Evolutionary conservation across 2,113 vertebrate species (phyloP).

Genomic region (Scartelaos histophorus): DNA sequence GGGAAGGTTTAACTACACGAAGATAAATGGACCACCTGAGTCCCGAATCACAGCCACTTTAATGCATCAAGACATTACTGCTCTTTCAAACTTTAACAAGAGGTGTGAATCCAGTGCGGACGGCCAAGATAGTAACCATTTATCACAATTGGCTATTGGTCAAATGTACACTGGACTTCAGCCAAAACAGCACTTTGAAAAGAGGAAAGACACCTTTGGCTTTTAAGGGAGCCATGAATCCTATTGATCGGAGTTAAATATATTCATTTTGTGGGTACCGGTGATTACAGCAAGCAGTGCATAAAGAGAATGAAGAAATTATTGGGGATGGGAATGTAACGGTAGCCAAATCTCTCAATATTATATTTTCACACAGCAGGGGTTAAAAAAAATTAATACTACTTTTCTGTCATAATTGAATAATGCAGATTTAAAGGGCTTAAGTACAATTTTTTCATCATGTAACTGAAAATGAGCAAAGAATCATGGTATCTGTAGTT

Average conservation of each 20-base stretch:
- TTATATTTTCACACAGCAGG: too few relatives aligned
- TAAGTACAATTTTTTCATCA: too few relatives aligned
- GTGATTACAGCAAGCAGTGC: constrained; percentile 62
- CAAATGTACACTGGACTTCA: constrained; percentile 57
- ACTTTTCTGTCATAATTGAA: too few relatives aligned
- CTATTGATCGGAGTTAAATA: constrained; percentile 75
- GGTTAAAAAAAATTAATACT: too few relatives aligned
- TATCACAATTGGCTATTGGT: constrained; percentile 66
- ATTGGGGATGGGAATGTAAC: constrained; percentile 20
- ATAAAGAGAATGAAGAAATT: constrained; percentile 68
- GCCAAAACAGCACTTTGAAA: constrained; percentile 77
- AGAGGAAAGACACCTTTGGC: constrained; percentile 76
- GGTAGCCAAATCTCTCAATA: too few relatives aligned
- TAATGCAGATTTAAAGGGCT: too few relatives aligned
- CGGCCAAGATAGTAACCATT: constrained; percentile 69
- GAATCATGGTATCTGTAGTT: too few relatives aligned
- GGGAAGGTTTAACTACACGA: not conserved
- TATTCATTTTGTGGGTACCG: constrained; percentile 69
- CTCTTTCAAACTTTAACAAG: constrained; percentile 45
- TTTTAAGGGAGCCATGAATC: constrained; percentile 73
- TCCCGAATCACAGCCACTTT: constrained; percentile 36
- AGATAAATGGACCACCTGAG: constrained; percentile 24
- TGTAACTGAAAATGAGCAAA: too few relatives aligned
- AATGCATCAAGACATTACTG: constrained; percentile 43
- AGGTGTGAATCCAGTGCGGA: constrained; percentile 62